Conservation (phyloP, 2,113 vertebrate species). For the Pelmatolapia mariae region DNA sequence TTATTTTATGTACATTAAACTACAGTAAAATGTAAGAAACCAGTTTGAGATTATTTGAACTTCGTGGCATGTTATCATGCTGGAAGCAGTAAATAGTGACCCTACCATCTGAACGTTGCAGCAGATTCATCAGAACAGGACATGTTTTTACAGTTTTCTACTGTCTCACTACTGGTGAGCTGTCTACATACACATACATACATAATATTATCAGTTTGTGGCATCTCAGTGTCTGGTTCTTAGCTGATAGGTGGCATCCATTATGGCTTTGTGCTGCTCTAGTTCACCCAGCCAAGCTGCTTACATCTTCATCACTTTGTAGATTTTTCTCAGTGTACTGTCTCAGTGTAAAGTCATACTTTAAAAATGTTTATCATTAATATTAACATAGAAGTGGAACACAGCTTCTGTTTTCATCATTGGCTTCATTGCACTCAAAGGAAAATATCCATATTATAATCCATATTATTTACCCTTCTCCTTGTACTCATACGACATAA, state of each 20-base stretch:
- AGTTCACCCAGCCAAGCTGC: not conserved
- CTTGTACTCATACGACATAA: not conserved
- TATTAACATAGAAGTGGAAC: not conserved
- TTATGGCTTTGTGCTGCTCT: not conserved
- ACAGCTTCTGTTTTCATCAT: not conserved
- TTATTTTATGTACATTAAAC: not conserved
- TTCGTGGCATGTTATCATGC: not conserved
- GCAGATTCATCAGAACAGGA: not conserved
- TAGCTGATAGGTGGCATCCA: not conserved
- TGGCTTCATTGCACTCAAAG: not conserved
- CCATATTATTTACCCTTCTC: not conserved
- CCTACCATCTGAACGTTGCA: not conserved
- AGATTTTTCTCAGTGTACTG: not conserved
- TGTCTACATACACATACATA: rapidly evolving
- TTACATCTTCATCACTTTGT: not conserved
- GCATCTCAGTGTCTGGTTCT: not conserved
- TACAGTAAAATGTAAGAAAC: not conserved
- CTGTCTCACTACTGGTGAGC: not conserved
- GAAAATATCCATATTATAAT: not conserved
- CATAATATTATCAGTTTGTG: not conserved
- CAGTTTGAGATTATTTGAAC: not conserved
- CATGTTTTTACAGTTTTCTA: not conserved
- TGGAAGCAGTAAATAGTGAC: not conserved
- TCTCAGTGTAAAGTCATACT: not conserved
- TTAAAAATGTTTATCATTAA: not conserved